Evolutionary conservation across 1,140 invertebrate species (phyloP).

Genomic region (Caenorhabditis tropicalis): DNA sequence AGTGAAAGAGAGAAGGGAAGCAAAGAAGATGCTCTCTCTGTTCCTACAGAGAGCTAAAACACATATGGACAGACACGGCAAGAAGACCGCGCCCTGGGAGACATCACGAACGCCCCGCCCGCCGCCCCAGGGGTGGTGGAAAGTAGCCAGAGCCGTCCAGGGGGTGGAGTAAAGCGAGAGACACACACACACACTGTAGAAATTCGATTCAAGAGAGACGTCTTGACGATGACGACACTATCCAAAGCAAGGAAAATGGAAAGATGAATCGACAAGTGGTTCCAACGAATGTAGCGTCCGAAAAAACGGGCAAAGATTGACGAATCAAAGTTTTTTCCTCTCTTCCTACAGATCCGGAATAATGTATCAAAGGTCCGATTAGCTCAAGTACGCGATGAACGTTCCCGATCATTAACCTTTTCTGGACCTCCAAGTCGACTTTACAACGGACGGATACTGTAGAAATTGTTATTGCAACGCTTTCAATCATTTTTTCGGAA

Average conservation of each 20-base stretch:
- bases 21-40: not conserved
- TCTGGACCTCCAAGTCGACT: not conserved
- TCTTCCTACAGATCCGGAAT: not conserved
- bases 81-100: not conserved
- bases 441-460: too few species aligned
- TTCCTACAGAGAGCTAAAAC: constrained; percentile 16
- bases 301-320: constrained; percentile 16
- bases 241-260: not conserved
- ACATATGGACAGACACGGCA: constrained; percentile 1
- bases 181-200: too few species aligned
- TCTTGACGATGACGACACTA: not conserved
- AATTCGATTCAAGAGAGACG: not conserved
- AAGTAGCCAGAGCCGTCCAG: not conserved
- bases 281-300: not conserved
- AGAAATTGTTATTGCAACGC: not conserved
- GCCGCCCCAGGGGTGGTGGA: not conserved
- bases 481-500: not conserved
- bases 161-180: too few species aligned
- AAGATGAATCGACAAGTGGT: constrained; percentile 17
- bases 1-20: not conserved
- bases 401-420: not conserved
- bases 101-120: constrained; percentile 32
- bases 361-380: constrained; percentile 12
- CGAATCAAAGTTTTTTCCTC: not conserved
- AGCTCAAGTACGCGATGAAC: not conserved